phyloP scores from a whole-genome alignment of 2,888 invertebrate species.

The Agrochola macilenta region DNA sequence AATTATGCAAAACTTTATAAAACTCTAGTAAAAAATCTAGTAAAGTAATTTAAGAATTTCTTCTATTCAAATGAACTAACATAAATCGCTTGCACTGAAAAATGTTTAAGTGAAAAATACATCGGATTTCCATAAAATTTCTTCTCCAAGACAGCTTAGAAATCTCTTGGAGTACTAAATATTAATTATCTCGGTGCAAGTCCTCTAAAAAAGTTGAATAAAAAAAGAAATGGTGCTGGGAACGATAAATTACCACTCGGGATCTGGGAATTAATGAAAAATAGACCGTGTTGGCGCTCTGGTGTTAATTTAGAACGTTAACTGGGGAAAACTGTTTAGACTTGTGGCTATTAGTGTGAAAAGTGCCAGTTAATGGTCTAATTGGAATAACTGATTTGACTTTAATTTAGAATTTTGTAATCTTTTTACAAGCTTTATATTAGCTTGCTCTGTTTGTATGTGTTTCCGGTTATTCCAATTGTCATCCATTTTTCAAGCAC shows the following conservation, averaged over 20 bases:
- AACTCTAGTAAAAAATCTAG: not conserved
- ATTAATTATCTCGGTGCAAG: slow-evolving; percentile 60
- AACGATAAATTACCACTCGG: slow-evolving; percentile 54
- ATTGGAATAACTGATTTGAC: slow-evolving; percentile 3
- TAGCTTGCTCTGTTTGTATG: no score
- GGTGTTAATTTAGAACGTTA: slow-evolving; percentile 60
- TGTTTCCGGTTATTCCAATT: no score
- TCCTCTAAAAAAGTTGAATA: slow-evolving; percentile 37
- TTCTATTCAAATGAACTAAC: slow-evolving; percentile 20
- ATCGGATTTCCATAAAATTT: slow-evolving; percentile 54
- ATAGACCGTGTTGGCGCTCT: slow-evolving; percentile 36
- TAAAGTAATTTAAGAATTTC: not conserved
- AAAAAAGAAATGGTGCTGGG: slow-evolving; percentile 36
- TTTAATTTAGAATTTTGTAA: not conserved
- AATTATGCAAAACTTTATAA: not conserved
- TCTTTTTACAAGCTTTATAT: not conserved
- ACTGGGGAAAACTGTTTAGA: slow-evolving; percentile 26
- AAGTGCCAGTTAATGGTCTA: slow-evolving; percentile 17
- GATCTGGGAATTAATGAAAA: slow-evolving; percentile 54
- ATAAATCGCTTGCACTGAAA: slow-evolving; percentile 20
- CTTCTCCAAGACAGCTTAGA: slow-evolving; percentile 33
- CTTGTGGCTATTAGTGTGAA: slow-evolving; percentile 13
- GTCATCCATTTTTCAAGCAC: no score
- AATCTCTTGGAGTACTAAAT: slow-evolving; percentile 56
- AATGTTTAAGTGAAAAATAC: slow-evolving; percentile 33